These are phyloP conservation scores for Falco punctatus DNA, from an alignment of 2,113 vertebrate species.

Conservation along the genomic window DNA sequence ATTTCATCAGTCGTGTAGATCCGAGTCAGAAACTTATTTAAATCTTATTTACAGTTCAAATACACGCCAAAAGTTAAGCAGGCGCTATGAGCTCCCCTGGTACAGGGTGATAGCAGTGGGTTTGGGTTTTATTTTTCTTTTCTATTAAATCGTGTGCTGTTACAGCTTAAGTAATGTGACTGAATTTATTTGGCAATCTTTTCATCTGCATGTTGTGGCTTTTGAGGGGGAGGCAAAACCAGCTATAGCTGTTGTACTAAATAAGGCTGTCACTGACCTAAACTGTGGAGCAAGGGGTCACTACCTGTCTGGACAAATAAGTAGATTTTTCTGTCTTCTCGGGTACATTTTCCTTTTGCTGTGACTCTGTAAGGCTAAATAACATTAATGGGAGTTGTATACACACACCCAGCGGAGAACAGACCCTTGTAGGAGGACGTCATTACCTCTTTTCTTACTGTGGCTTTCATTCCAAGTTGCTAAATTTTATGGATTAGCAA, in stretches of 20 bases:
- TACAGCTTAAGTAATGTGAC: slow-evolving; percentile 12
- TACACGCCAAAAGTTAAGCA: neutral
- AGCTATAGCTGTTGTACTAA: neutral
- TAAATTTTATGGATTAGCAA: neutral
- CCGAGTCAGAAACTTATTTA: neutral
- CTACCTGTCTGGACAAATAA: slow-evolving; percentile 8
- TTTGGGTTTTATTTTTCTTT: neutral
- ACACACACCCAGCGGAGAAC: neutral
- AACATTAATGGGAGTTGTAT: neutral
- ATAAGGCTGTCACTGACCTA: neutral
- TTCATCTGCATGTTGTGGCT: neutral
- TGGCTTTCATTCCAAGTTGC: neutral
- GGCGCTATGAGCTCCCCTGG: neutral
- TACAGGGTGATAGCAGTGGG: neutral
- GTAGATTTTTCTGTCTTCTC: slow-evolving; percentile 16
- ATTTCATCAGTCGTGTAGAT: neutral
- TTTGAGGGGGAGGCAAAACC: slow-evolving; percentile 5
- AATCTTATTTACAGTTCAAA: neutral
- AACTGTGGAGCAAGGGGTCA: neutral
- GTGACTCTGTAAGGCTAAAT: neutral
- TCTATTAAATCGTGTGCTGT: neutral
- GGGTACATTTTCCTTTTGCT: neutral
- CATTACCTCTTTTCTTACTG: neutral
- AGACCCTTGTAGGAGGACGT: neutral
- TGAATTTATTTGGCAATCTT: slow-evolving; percentile 7